Evolutionary conservation across 2,113 vertebrate species (phyloP).

Genomic region (Galbula dea): DNA sequence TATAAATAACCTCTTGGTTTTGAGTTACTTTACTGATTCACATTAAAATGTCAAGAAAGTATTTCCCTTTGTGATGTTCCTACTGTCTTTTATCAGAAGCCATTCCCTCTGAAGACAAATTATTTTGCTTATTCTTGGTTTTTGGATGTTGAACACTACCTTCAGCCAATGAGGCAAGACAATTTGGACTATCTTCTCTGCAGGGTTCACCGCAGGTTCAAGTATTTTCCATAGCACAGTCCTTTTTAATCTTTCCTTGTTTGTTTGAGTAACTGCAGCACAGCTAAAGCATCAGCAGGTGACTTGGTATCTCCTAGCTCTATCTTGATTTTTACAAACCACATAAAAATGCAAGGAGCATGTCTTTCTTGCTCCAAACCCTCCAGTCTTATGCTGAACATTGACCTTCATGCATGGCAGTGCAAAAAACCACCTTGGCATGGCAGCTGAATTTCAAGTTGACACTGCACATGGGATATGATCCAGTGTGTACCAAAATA

Average conservation of each 20-base stretch:
- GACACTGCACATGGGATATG: background rate
- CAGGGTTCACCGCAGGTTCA: background rate
- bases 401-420: background rate
- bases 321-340: background rate
- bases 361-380: background rate
- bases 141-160: background rate
- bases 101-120: background rate
- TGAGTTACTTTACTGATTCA: background rate
- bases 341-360: background rate
- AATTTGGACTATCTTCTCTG: background rate
- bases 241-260: background rate
- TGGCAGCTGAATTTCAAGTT: background rate
- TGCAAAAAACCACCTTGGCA: background rate
- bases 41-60: background rate
- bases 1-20: constrained; percentile 10
- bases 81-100: background rate
- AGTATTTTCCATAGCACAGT: background rate
- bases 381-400: background rate
- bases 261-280: background rate
- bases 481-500: background rate
- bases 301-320: background rate
- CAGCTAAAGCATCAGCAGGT: rapidly evolving
- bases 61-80: background rate
- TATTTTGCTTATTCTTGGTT: background rate
- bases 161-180: background rate